Evolutionary conservation across 2,888 invertebrate genomes (phyloP), one percentile per base, ranked within the genome.

Genomic region (Chrysolina haemoptera): DNA sequence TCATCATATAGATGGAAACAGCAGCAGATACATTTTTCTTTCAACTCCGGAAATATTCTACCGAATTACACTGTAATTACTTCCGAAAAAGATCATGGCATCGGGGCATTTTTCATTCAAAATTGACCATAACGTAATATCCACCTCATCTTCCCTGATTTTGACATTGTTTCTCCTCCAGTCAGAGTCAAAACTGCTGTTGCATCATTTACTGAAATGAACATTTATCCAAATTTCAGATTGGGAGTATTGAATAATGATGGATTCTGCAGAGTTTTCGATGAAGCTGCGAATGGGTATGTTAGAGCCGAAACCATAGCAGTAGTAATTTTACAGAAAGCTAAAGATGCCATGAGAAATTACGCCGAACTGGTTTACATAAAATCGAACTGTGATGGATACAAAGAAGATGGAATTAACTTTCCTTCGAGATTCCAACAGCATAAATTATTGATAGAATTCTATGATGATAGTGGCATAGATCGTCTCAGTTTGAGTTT

Each of bases 201-300:
- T 27, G 27, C 1, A 27, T 27, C 27, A 3, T 1, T 27, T 3
- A 27, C 27, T 27, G 27, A 8, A 35, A 35, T 35, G 0, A 35
- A 6, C 4, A 8, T 35, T 35, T 35, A 0, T 4, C 3, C 3
- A 3, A 35, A 35, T 35, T 22, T 63, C 46, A 87, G 93, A 81
- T 89, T 93, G 86, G 94, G 94, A 72, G 94, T 95, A 83, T 87
- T 98, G 5, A 94, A 97, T 1, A 89, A 91, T 0, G 95, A 97
- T 77, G 98, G 98, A 0, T 91, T 91, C 65, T 98, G 98, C 88
- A 96, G 96, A 84, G 94, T 95, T 55, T 98, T 99, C 85, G 98
- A 99, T 87, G 93, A 93, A 77, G 90, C 91, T 66, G 95, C 94
- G 18, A 91, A 93, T 81, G 96, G 97, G 0, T 97, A 96, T 82